Evolutionary conservation across 2,113 vertebrate genomes (phyloP).

Genomic region (Uria aalge): DNA sequence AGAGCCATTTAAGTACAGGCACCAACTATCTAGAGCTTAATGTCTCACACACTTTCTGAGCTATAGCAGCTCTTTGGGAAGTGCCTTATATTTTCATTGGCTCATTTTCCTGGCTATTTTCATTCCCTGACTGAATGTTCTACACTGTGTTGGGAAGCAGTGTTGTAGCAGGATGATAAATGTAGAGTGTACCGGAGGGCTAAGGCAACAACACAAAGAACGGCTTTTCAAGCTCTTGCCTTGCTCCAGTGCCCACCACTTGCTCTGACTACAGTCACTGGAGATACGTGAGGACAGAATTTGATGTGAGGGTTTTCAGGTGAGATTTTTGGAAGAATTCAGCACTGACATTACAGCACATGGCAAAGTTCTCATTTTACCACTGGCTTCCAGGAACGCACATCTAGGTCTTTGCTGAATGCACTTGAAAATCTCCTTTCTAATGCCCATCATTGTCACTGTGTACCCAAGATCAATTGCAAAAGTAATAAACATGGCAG

Average conservation of each 20-base stretch:
- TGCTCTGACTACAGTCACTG: not conserved
- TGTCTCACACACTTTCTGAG: not conserved
- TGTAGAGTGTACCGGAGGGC: not conserved
- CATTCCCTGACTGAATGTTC: not conserved
- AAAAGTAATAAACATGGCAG: not conserved
- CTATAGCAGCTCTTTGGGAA: not conserved
- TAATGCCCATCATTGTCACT: not conserved
- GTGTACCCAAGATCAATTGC: not conserved
- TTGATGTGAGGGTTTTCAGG: not conserved
- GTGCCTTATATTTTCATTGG: not conserved
- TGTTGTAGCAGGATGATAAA: not conserved
- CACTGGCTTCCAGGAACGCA: not conserved
- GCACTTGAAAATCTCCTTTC: not conserved
- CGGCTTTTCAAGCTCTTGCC: not conserved
- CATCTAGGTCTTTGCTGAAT: not conserved
- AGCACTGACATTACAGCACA: not conserved
- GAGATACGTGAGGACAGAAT: not conserved
- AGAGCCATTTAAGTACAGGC: not conserved
- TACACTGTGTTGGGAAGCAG: not conserved
- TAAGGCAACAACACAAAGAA: not conserved
- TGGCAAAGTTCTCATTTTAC: not conserved
- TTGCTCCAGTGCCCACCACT: not conserved
- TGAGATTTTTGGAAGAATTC: not conserved
- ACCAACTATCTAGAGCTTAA: not conserved
- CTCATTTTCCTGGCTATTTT: not conserved